Evolutionary conservation across 2,888 invertebrate genomes (phyloP), one percentile per base, ranked within the genome.

Genomic region (Hydropsyche betteni): DNA sequence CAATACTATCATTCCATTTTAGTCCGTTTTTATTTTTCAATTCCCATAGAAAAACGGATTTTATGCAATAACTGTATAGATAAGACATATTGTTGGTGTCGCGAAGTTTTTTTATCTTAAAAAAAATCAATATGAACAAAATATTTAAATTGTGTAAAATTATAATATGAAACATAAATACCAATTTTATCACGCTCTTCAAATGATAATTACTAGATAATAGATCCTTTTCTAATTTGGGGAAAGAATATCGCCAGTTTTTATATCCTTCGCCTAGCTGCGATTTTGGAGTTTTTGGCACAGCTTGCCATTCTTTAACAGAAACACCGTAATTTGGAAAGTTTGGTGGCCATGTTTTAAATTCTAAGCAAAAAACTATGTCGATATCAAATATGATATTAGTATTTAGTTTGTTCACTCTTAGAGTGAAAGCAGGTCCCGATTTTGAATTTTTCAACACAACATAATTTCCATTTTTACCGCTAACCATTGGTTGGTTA

Each of bases 21-120:
- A 81, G 82, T 68, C 84, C 83, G 75, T 84, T 82, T 7, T 83
- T 81, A n/a, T 80, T 81, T 5, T 83, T 80, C 1, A 85, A 81
- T 81, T 86, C 85, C 84, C 87, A 86, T 7, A 89, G 82, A 78
- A 87, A 87, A 2, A 89, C 80, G 0, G 89, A 89, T 81, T 90
- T 90, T 58, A 90, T 88, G 80, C 87, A 89, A 80, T 90, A 90
- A 78, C 90, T 90, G 0, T 88, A 86, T 52, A 90, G 85, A 0
- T 81, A 81, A 68, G 84, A 83, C 83, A 88, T 84, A 2, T 84
- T 81, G 1, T 83, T 83, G 0, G 83, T 81, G 79, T 89, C 88
- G 2, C 89, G 85, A 2, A 90, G 80, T 82, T 88, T 89, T 83
- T 90, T 86, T 1, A 86, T 52, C 50, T 50, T 64, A 34, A 10